phyloP scores from a whole-genome alignment of 2,113 vertebrate species.

The Cheilinus undulatus region DNA sequence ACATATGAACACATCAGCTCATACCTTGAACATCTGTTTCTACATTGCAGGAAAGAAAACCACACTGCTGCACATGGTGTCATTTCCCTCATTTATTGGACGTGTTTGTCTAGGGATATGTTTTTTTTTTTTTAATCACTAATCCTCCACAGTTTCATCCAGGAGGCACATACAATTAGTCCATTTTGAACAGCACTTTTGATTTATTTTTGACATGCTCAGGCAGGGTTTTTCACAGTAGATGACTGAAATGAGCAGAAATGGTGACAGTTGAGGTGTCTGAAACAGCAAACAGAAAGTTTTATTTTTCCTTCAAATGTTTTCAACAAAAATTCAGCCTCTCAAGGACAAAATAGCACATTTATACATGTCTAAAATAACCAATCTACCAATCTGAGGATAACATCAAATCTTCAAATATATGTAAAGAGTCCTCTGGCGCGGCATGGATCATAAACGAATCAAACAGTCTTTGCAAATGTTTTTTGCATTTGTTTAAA shows the following conservation, averaged over 20 bases:
- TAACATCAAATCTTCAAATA: slow-evolving; percentile 41
- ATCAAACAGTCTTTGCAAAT: slow-evolving; percentile 30
- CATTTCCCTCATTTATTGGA: slow-evolving; percentile 57
- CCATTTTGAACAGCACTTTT: slow-evolving; percentile 20
- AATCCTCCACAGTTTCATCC: slow-evolving; percentile 43
- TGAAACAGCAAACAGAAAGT: slow-evolving; percentile 12
- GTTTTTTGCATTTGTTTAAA: background rate
- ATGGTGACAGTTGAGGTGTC: slow-evolving; percentile 5
- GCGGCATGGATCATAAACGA: background rate
- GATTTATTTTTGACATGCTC: slow-evolving; percentile 63
- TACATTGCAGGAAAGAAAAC: slow-evolving; percentile 12
- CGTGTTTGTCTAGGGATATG: slow-evolving; percentile 41
- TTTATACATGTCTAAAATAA: slow-evolving; percentile 26
- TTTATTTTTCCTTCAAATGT: slow-evolving; percentile 16
- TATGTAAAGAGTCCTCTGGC: background rate
- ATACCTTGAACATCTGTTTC: background rate
- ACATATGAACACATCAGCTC: background rate
- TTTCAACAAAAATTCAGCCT: slow-evolving; percentile 27
- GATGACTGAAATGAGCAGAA: slow-evolving; percentile 18
- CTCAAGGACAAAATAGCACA: slow-evolving; percentile 53
- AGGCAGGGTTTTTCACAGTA: slow-evolving; percentile 38
- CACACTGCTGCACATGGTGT: background rate
- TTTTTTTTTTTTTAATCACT: background rate
- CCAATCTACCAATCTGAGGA: slow-evolving; percentile 28
- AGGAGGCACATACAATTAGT: slow-evolving; percentile 28